phyloP scores from a whole-genome alignment of 2,113 vertebrate genomes.

The Scomber colias region DNA sequence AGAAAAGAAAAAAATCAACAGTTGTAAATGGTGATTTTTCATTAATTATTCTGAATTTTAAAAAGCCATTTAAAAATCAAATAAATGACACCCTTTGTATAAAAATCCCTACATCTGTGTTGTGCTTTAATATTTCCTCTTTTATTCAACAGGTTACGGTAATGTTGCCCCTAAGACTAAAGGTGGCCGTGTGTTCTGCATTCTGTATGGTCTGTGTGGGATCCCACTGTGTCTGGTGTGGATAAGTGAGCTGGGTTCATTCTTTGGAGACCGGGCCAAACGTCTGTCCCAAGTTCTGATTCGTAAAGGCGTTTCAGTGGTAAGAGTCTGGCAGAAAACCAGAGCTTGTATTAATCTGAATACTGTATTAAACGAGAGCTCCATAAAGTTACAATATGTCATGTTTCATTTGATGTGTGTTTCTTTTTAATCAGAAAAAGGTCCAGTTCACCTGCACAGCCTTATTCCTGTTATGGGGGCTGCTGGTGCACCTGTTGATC shows the following conservation, averaged over 20 bases:
- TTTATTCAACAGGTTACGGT: slow-evolving; percentile 90
- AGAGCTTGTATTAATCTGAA: not conserved
- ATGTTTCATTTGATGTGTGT: not conserved
- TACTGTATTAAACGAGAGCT: not conserved
- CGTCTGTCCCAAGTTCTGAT: slow-evolving; percentile 93
- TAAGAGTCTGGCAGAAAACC: slow-evolving; percentile 71
- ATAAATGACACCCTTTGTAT: too few species aligned
- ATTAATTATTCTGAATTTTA: not conserved
- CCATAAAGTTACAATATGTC: not conserved
- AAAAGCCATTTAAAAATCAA: too few species aligned
- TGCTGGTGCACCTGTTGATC: slow-evolving; percentile 93
- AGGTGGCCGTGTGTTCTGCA: slow-evolving; percentile 93
- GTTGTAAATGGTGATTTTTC: not conserved
- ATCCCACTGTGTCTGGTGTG: slow-evolving; percentile 96
- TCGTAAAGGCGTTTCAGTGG: slow-evolving; percentile 91
- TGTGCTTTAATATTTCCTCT: not conserved
- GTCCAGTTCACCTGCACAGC: slow-evolving; percentile 94
- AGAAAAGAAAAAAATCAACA: not conserved
- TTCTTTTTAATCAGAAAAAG: slow-evolving; percentile 87
- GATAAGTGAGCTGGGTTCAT: slow-evolving; percentile 96
- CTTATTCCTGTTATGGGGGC: slow-evolving; percentile 94
- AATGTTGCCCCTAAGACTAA: slow-evolving; percentile 95
- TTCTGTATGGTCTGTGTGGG: slow-evolving; percentile 96
- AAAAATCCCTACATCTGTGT: not conserved
- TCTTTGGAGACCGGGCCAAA: slow-evolving; percentile 95